Evolutionary conservation across 1,140 invertebrate species (phyloP), one percentile per base, ranked within the genome.

Genomic region (Drosophila busckii): DNA sequence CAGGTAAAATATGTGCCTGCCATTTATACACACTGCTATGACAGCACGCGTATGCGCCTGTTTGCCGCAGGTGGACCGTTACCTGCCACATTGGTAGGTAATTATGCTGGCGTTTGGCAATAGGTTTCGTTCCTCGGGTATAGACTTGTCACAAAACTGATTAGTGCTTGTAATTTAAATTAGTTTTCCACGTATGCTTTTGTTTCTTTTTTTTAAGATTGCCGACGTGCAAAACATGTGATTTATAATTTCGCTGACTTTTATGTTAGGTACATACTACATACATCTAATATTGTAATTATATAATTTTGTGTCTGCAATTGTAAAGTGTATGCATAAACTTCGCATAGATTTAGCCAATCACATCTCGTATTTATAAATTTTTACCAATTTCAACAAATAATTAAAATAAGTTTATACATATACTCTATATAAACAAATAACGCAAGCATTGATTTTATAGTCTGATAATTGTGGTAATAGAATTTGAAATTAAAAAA

Each of bases 11-110:
- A 96, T 85, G 94, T 94, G 10, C 95, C 96, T 31, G 96, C 97
- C 8, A 96, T 98, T 76, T 99, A 98, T 86, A 98, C 97, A 1
- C 97, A 98, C 85, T 97, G 95, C 87, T 98, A 98, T 87, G 97
- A 99, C 88, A 91, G 92, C 61, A 95, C 93, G 37, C 96, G 96
- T 13, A 97, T 96, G 4, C 88, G 96, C 50, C 88, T 99, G 3
- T 98, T 99, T 89, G 93, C 96, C 0, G 97, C 96, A 26, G 97
- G 97, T 13, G 97, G 97, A 0, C 97, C 97, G 2, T 89, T 99
- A 28, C 94, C 96, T 2, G 94, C 95, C 22, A 95, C 94, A 56
- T 88, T 97, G 7, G 94, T 94, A 70, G 97, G 97, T 38, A 96
- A 96, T 89, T 92, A 92, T 86, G 92, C 92, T 15, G 92, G 91